Evolutionary conservation across 2,797 vertebrate species (phyloP).

Genomic region (Hyperoplus lanceolatus): DNA sequence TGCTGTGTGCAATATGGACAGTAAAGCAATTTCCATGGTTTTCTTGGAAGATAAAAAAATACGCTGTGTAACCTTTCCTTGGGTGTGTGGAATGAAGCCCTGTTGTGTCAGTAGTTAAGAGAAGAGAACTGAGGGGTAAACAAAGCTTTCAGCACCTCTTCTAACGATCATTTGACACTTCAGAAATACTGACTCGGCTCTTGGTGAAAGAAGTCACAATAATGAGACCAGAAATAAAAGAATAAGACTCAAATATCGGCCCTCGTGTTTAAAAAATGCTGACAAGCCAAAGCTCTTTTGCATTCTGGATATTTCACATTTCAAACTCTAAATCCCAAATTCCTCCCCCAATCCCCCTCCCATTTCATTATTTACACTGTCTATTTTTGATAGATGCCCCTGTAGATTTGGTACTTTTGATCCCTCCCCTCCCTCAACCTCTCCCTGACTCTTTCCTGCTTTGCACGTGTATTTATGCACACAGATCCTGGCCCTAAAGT

Average conservation of each 20-base stretch:
- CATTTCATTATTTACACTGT: constrained; percentile 76
- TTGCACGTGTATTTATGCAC: constrained; percentile 72
- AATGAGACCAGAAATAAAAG: constrained; percentile 67
- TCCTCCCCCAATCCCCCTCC: not conserved
- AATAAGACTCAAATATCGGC: constrained; percentile 57
- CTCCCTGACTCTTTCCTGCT: constrained; percentile 75
- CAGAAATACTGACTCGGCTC: constrained; percentile 55
- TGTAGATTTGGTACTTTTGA: constrained; percentile 74
- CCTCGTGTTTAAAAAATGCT: constrained; percentile 47
- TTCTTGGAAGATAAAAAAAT: constrained; percentile 60
- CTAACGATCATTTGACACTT: constrained; percentile 49
- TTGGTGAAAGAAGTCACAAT: constrained; percentile 58
- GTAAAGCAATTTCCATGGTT: constrained; percentile 43
- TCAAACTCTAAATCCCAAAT: constrained; percentile 38
- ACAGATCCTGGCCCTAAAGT: constrained; percentile 76
- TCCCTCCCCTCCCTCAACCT: constrained; percentile 61
- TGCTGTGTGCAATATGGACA: constrained; percentile 30
- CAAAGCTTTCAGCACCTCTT: constrained; percentile 50
- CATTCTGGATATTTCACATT: constrained; percentile 58
- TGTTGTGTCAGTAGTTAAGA: constrained; percentile 47
- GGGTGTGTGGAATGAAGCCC: constrained; percentile 41
- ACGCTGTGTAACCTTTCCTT: constrained; percentile 49
- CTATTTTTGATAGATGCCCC: constrained; percentile 77
- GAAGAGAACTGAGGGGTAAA: constrained; percentile 37
- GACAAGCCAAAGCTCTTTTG: constrained; percentile 37